Evolutionary conservation across 1,140 invertebrate genomes (phyloP).

Genomic region (Camponotus floridanus): DNA sequence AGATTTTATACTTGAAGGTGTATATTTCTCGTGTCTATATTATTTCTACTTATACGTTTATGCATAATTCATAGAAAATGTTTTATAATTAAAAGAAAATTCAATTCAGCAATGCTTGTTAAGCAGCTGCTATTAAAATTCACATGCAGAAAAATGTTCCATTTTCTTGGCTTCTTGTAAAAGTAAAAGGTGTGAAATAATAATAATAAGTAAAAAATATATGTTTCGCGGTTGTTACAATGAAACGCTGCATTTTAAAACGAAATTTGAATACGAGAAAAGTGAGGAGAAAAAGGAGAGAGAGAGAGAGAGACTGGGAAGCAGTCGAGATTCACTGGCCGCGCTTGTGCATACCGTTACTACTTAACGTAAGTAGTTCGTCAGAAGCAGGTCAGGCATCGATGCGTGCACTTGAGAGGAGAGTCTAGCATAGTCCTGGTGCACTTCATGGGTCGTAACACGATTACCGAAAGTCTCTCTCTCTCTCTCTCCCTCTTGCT

Average conservation of each 20-base stretch:
- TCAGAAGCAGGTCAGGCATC: slow-evolving; percentile 68
- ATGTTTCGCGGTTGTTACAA: background rate
- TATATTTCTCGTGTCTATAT: background rate
- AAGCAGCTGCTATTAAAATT: background rate
- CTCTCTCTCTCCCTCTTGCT: background rate
- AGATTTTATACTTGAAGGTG: too few species aligned
- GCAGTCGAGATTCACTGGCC: background rate
- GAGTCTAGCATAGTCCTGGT: background rate
- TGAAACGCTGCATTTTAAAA: slow-evolving; percentile 3
- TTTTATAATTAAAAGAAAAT: slow-evolving; percentile 28
- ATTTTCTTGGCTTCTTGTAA: slow-evolving; percentile 36
- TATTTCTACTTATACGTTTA: background rate
- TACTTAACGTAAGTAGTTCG: slow-evolving; percentile 67
- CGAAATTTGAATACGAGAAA: background rate
- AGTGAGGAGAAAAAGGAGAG: background rate
- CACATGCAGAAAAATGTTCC: slow-evolving; percentile 20
- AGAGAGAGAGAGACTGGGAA: background rate
- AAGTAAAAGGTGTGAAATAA: slow-evolving; percentile 18
- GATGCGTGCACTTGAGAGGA: slow-evolving; percentile 27
- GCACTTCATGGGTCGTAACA: slow-evolving; percentile 25
- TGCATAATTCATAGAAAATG: background rate
- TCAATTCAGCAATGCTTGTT: slow-evolving; percentile 26
- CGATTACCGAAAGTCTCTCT: slow-evolving; percentile 52
- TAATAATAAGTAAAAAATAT: slow-evolving; percentile 35
- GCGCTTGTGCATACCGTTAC: slow-evolving; percentile 13